Percentiles rank a stretch among this genome's conserved stretches.
Conservation (phyloP, 2,888 invertebrate genomes). For the Pristionchus exspectatus region DNA sequence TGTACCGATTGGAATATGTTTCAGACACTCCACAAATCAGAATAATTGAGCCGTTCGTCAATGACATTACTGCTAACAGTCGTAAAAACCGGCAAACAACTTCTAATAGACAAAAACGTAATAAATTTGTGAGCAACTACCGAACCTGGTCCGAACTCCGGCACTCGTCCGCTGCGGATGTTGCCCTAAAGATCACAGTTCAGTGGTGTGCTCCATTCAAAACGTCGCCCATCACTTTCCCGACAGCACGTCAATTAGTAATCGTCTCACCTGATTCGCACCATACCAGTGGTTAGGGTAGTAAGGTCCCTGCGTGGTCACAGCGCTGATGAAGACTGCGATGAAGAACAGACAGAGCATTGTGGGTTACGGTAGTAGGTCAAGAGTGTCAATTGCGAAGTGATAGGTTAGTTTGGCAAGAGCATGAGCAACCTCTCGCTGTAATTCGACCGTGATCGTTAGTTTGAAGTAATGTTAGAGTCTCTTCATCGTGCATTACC, state of each 20-base stretch:
- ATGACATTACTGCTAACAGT: too few relatives aligned
- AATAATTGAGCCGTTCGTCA: background rate
- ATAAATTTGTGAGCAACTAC: background rate
- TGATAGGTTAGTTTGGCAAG: background rate
- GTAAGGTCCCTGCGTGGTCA: slow-evolving; percentile 60
- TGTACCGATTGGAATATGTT: background rate
- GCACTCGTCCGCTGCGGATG: slow-evolving; percentile 13
- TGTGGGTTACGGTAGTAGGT: background rate
- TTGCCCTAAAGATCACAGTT: slow-evolving; percentile 27
- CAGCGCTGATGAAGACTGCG: background rate
- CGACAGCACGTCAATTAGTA: background rate
- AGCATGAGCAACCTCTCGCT: background rate
- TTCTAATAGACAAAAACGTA: background rate
- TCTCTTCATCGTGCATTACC: background rate
- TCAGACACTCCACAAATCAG: background rate
- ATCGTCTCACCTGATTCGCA: slow-evolving; percentile 65
- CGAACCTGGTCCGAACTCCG: background rate
- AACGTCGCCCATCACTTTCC: background rate
- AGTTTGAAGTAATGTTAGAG: background rate
- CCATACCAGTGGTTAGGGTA: slow-evolving; percentile 73
- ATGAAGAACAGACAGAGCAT: background rate
- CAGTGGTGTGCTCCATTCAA: background rate
- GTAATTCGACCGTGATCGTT: slow-evolving; percentile 41
- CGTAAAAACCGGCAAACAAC: too few relatives aligned
- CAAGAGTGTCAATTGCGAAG: background rate